Evolutionary conservation across 2,888 invertebrate genomes (phyloP).

Genomic region (Melinaea menophilus): DNA sequence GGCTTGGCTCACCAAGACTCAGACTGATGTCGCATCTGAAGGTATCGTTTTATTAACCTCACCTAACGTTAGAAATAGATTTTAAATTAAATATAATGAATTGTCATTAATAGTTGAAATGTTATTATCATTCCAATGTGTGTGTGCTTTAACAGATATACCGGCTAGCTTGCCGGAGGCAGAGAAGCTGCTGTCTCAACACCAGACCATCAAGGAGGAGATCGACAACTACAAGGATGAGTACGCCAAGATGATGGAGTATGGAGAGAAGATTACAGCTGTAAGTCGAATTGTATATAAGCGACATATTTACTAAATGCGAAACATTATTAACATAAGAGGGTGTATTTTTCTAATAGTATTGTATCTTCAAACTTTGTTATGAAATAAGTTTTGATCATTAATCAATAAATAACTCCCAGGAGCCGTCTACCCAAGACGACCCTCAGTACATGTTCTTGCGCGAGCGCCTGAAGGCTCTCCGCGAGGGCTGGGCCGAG

Average conservation of each 20-base stretch:
- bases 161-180: conserved; percentile 96
- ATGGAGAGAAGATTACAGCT: conserved; percentile 95
- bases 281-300: conserved; percentile 55
- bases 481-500: conserved; percentile 99
- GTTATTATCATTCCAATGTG: conserved; percentile 1
- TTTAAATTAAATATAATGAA: too few relatives aligned
- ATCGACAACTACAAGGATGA: conserved; percentile 99
- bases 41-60: conserved; percentile 39
- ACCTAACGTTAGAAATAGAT: too few relatives aligned
- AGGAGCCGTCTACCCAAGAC: conserved; percentile 90
- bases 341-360: too few relatives aligned
- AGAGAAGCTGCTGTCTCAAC: conserved; percentile 96
- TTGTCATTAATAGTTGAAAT: background rate
- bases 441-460: conserved; percentile 99
- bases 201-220: conserved; percentile 98
- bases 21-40: conserved; percentile 99
- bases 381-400: background rate
- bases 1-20: conserved; percentile 98
- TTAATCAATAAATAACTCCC: conserved; percentile 8
- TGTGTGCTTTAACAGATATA: conserved; percentile 78
- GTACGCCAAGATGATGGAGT: conserved; percentile 99
- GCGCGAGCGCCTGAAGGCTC: conserved; percentile 96
- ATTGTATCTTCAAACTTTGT: background rate
- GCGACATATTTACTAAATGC: too few relatives aligned
- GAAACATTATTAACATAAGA: too few relatives aligned